Base-by-base conservation (phyloP, 2,797 vertebrate species). In the Arrhamphus sclerolepis region DNA sequence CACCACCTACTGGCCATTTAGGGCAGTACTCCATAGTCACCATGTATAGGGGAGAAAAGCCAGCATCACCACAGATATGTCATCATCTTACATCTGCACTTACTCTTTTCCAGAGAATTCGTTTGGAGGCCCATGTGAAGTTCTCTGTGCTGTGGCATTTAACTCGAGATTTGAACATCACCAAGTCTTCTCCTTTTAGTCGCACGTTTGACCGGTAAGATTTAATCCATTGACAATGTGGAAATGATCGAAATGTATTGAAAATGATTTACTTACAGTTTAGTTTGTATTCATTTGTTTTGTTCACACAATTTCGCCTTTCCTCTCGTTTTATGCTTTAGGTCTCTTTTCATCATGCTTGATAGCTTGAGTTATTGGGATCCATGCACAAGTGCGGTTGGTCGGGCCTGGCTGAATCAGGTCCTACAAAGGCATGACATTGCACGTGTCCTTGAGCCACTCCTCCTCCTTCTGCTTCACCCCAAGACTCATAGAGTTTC, bases 71-170 rank as follows among this genome's bases (percentile, higher is more conserved):
- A 34, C 2, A 4, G 13, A 16, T 14, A 38, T 38, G 13, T 16
- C 4, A 38, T 13, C 13, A 3, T 38, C 1, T 9, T 29, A 1
- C 8, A 16, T 3, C 34, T 38, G 13, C 34, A 38, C n/a, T n/a
- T 16, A 16, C 34, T 52, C 75, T 52, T 26, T 74, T 86, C 48
- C 79, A 99, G 98, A 97, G 95, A 90, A 91, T 96, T 79, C 94
- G 94, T 17, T 92, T 98, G 90, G 95, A 98, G 87, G 96, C 98
- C 66, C 97, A 99, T 43, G 94, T 97, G 40, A 98, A 97, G 83
- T 99, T 99, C 87, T 95, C 96, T 26, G 94, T 99, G 43, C 93
- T 99, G 22, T 99, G 98, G 98, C 98, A 99, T 86, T 92, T 99
- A 54, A 99, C 98, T 38, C 93, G 97, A 77, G 97, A 99, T 81